Evolutionary conservation across 2,113 vertebrate genomes (phyloP).

Genomic region (Bagarius yarrelli): DNA sequence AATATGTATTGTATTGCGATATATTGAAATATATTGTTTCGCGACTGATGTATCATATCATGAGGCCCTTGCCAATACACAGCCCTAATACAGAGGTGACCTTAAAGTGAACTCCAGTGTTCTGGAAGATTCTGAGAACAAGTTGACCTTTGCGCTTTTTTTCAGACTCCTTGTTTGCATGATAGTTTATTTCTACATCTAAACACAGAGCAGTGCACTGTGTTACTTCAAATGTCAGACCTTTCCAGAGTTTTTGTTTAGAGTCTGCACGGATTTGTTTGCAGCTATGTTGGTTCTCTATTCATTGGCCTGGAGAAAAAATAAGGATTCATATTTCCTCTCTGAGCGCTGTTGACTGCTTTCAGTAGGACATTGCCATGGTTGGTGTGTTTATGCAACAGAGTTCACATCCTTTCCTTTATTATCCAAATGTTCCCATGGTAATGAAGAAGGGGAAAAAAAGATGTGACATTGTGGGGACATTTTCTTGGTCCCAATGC

Average conservation of each 20-base stretch:
- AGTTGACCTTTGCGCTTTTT: slow-evolving; percentile 9
- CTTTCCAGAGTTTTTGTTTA: no score
- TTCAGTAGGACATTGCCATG: background rate
- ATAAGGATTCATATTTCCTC: background rate
- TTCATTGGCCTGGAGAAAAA: slow-evolving; percentile 8
- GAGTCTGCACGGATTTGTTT: no score
- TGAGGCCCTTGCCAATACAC: background rate
- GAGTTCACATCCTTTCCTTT: background rate
- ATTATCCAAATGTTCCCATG: background rate
- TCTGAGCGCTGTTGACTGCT: background rate
- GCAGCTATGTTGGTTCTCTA: background rate
- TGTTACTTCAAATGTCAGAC: background rate
- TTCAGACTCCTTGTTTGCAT: slow-evolving; percentile 11
- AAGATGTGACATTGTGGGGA: background rate
- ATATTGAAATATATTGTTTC: no score
- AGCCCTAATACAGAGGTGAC: background rate
- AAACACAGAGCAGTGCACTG: background rate
- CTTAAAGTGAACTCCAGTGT: background rate
- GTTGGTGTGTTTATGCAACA: background rate
- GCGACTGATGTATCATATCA: no score
- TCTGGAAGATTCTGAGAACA: slow-evolving; percentile 25
- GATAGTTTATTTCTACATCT: background rate
- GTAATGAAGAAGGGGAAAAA: background rate
- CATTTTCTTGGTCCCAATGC: background rate
- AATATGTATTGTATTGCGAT: no score